These are phyloP conservation scores for Hypotaenidia philippensis DNA, from an alignment of 2,797 vertebrate genomes.

Conservation along the genomic window DNA sequence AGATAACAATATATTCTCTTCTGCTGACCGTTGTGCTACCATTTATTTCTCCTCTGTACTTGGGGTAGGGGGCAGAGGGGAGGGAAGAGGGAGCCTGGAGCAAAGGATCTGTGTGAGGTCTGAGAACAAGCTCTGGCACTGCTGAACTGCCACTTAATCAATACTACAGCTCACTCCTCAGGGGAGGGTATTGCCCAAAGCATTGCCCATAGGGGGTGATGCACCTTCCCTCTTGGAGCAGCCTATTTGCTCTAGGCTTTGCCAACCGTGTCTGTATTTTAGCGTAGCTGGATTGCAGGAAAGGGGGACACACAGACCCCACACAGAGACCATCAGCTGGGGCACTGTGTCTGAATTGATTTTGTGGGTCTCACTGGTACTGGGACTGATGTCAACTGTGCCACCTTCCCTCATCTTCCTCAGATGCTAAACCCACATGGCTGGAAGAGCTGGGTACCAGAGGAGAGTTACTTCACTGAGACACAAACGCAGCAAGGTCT, in stretches of 20 bases:
- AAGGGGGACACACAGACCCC: background rate
- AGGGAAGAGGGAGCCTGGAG: background rate
- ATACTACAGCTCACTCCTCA: rapidly evolving
- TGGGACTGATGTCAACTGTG: rapidly evolving
- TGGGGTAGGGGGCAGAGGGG: constrained; percentile 2
- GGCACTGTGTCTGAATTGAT: background rate
- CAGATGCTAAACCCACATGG: background rate
- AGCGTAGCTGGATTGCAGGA: background rate
- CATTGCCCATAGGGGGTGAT: background rate
- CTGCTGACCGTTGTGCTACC: constrained; percentile 48
- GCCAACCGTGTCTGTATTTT: background rate
- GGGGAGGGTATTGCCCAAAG: background rate
- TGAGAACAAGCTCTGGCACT: background rate
- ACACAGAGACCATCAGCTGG: background rate
- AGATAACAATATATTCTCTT: constrained; percentile 61
- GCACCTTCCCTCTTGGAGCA: background rate
- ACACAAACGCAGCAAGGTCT: background rate
- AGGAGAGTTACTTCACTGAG: background rate
- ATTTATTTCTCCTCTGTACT: constrained; percentile 50
- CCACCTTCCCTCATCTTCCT: background rate
- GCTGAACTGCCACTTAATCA: background rate
- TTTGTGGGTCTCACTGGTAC: background rate
- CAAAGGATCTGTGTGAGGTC: background rate
- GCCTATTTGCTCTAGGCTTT: background rate
- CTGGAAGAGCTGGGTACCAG: background rate